Percentiles rank a stretch among this genome's conserved stretches.
phyloP scores from a whole-genome alignment of 2,888 invertebrate genomes.

The Pyrrhosoma nymphula region DNA sequence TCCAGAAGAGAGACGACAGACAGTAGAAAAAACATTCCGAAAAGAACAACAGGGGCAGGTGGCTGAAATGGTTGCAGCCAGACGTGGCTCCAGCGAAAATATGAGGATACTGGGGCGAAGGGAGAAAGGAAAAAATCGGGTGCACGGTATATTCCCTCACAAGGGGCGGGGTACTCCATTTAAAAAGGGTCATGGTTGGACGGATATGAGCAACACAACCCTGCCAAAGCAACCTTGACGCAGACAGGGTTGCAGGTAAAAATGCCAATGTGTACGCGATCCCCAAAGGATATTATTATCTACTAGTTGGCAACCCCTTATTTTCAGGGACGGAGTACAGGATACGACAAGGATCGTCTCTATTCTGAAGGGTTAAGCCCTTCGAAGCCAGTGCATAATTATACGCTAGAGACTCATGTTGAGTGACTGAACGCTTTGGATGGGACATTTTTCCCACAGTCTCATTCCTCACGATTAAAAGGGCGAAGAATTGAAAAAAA shows the following conservation, averaged over 20 bases:
- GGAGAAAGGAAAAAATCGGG: neutral
- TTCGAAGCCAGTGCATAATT: neutral
- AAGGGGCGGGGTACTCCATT: neutral
- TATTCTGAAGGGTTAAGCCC: neutral
- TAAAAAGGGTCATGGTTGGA: neutral
- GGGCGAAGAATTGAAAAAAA: neutral
- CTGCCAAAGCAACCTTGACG: too few species aligned
- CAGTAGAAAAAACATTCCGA: neutral
- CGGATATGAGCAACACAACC: neutral
- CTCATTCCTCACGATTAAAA: neutral
- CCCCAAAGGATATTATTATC: neutral
- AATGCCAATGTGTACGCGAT: neutral
- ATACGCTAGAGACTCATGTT: neutral
- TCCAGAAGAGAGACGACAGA: neutral
- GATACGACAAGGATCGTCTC: neutral
- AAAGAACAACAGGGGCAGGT: slow-evolving; percentile 31
- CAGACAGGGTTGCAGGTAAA: neutral
- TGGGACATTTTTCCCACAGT: neutral
- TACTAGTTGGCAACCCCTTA: neutral
- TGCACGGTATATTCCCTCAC: neutral
- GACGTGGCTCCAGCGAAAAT: neutral
- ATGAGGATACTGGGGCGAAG: neutral
- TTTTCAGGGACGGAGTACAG: neutral
- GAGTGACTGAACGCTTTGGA: neutral
- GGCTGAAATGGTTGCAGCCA: neutral